A percentile compares a stretch with the other conserved stretches of the same genome.
phyloP scores from a whole-genome alignment of 2,888 invertebrate species.

The Onthophagus sagittarius region DNA sequence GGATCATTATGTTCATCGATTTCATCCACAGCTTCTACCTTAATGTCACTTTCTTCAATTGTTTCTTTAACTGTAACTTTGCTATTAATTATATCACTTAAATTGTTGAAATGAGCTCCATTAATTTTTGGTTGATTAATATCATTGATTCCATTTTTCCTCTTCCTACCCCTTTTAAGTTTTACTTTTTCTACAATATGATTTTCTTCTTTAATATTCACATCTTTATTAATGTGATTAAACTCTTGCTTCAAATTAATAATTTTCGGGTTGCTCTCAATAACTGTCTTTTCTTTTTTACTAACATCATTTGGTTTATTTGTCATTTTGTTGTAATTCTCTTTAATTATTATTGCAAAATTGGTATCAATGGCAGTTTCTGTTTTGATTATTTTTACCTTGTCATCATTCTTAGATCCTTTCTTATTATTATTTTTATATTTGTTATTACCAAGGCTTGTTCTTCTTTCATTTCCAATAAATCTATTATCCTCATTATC shows the following conservation, averaged over 20 bases:
- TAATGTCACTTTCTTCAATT: neutral
- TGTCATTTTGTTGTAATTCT: neutral
- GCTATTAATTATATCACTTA: neutral
- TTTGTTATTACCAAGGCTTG: too few relatives aligned
- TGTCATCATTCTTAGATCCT: neutral
- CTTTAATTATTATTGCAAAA: neutral
- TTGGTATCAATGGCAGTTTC: neutral
- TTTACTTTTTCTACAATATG: too few relatives aligned
- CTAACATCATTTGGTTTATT: neutral
- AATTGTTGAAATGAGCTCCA: too few relatives aligned
- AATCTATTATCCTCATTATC: neutral
- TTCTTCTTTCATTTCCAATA: neutral
- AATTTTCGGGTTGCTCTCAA: neutral
- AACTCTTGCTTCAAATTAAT: neutral
- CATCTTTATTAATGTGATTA: neutral
- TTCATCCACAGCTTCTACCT: neutral
- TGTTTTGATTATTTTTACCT: neutral
- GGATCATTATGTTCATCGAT: neutral
- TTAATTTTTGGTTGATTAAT: too few relatives aligned
- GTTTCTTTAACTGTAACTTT: neutral
- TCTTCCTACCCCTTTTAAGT: too few relatives aligned
- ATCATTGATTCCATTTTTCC: too few relatives aligned
- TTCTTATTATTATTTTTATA: too few relatives aligned
- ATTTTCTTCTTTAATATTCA: neutral
- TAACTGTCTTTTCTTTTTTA: neutral